These are phyloP conservation scores for Argopecten irradians DNA, from an alignment of 1,140 invertebrate genomes.

Conservation along the genomic window DNA sequence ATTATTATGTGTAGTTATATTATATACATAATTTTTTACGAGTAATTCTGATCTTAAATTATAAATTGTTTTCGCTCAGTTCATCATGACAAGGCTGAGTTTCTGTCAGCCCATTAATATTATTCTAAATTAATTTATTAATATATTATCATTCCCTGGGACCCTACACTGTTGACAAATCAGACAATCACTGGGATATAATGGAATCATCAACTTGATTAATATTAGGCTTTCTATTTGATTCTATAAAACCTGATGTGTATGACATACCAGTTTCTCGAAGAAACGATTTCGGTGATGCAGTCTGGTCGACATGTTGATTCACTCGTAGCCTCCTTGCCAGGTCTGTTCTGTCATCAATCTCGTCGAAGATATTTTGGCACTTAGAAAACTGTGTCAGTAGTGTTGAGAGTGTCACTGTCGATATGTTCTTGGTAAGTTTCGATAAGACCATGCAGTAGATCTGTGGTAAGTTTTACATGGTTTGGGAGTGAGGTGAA, in stretches of 20 bases:
- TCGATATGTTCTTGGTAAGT: too few species aligned
- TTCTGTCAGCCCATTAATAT: too few species aligned
- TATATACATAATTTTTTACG: not conserved
- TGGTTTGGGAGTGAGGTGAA: too few species aligned
- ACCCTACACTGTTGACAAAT: too few species aligned
- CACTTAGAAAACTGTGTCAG: not conserved
- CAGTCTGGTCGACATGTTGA: not conserved
- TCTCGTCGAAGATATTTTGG: not conserved
- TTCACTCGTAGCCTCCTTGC: not conserved
- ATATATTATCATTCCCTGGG: too few species aligned
- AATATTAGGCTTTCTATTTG: too few species aligned
- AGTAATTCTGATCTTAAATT: not conserved
- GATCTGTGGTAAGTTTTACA: too few species aligned
- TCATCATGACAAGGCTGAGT: too few species aligned
- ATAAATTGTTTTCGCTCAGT: not conserved
- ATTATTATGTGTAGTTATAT: not conserved
- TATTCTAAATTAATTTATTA: too few species aligned
- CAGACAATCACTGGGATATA: too few species aligned
- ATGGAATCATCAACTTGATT: too few species aligned
- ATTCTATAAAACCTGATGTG: not conserved
- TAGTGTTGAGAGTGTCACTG: not conserved
- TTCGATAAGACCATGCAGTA: too few species aligned
- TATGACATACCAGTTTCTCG: not conserved
- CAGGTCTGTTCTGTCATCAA: not conserved
- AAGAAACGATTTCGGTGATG: not conserved